Evolutionary conservation across 2,113 vertebrate species (phyloP).

Genomic region (Ariopsis seemanni): DNA sequence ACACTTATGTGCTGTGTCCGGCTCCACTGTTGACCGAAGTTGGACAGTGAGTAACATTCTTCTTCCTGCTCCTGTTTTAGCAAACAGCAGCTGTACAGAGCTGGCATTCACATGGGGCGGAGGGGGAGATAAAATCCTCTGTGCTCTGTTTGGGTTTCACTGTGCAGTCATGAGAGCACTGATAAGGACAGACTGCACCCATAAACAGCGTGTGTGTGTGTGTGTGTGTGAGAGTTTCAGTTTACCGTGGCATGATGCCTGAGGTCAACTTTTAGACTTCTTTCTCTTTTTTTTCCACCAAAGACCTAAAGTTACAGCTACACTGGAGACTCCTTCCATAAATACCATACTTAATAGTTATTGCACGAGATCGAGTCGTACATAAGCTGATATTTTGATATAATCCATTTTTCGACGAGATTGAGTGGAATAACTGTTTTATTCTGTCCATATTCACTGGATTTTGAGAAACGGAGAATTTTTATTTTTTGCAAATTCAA

Average conservation of each 20-base stretch:
- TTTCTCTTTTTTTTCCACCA: background rate
- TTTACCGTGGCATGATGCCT: conserved; percentile 15
- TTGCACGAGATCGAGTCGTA: no score
- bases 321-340: background rate
- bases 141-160: conserved; percentile 47
- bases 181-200: conserved; percentile 34
- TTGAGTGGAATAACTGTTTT: no score
- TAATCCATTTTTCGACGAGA: no score
- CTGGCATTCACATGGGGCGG: conserved; percentile 7
- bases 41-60: conserved; percentile 85
- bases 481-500: no score
- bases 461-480: no score
- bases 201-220: conserved; percentile 18
- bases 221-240: conserved; percentile 25
- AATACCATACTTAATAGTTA: no score
- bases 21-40: conserved; percentile 80
- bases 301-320: background rate
- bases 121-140: conserved; percentile 6
- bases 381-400: no score
- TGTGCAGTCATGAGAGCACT: conserved; percentile 35
- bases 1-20: conserved; percentile 85
- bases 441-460: no score
- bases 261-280: conserved; percentile 6
- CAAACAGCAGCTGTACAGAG: conserved; percentile 33
- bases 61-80: conserved; percentile 25